A percentile compares a stretch with the other conserved stretches of the same genome.
phyloP scores from a whole-genome alignment of 2,113 vertebrate genomes.

The Hemiscyllium ocellatum region DNA sequence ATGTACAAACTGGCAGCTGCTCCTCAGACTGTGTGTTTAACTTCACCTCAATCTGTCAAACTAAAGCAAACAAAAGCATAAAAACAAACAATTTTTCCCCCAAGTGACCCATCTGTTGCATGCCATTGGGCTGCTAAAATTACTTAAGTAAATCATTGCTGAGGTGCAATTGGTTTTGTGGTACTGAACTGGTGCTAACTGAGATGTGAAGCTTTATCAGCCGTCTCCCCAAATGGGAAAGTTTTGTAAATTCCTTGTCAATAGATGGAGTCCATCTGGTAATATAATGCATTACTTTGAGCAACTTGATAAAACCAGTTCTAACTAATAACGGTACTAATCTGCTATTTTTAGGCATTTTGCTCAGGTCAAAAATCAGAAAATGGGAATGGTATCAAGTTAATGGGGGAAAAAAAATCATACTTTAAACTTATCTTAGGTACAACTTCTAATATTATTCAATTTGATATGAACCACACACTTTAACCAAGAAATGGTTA shows the following conservation, averaged over 20 bases:
- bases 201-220: neutral
- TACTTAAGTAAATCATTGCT: neutral
- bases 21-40: neutral
- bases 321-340: neutral
- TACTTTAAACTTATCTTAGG: neutral
- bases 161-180: slow-evolving; percentile 4
- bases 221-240: neutral
- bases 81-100: neutral
- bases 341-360: neutral
- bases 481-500: neutral
- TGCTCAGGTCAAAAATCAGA: neutral
- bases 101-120: slow-evolving; percentile 7
- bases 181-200: neutral
- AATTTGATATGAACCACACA: slow-evolving; percentile 15
- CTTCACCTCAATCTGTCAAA: slow-evolving; percentile 3
- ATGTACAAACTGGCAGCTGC: neutral
- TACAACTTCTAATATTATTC: neutral
- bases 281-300: neutral
- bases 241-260: slow-evolving; percentile 17
- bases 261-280: neutral
- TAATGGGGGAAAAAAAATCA: neutral
- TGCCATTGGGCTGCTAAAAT: slow-evolving; percentile 15
- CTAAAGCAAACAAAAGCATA: slow-evolving; percentile 22
- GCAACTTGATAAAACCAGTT: neutral
- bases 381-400: neutral